Evolutionary conservation across 1,140 invertebrate species (phyloP), one percentile per base, ranked within the genome.

Genomic region (Arctopsyche grandis): DNA sequence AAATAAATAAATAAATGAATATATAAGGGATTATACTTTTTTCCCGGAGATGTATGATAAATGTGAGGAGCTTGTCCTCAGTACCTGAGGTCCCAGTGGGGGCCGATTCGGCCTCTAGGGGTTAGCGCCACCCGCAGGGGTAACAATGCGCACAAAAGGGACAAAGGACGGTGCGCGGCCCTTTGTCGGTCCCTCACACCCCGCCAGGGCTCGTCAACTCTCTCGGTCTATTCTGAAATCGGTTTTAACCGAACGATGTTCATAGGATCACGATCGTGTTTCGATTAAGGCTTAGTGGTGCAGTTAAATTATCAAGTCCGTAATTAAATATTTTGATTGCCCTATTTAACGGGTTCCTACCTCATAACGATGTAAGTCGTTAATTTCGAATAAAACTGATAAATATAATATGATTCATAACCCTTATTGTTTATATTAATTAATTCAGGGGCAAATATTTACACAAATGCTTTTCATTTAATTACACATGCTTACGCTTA

Each of bases 131-230:
- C 74, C 74, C 74, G 74, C 74, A 38, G 74, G 74, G 74, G 74
- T 63, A 63, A 76, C 74, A 76, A 76, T 63, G 58, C 74, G 24
- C 74, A 76, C 74, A 76, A 76, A 76, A 76, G 74, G 74, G 74
- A 76, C 74, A 76, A 76, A 76, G 74, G 70, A 74, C 70, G 70
- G 14, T 16, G 70, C 70, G 70, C 14, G 43, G 56, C 56, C 56
- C 58, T 76, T 76, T 76, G 74, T 76, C 74, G 74, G 74, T 29
- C 74, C 56, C n/a, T 22, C 43, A 38, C 19, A 48, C 24, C 43
- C 26, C 5, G 12, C 29, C 74, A 26, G 26, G 10, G 26, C 24
- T 76, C 52, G 74, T 19, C 74, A 76, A 76, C 74, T 19, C 10
- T 44, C 21, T 10, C 12, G 12, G 7, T 56, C 52, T 16, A 56